These are phyloP conservation scores for Globia sparganii DNA, from an alignment of 2,888 invertebrate species.

Conservation along the genomic window DNA sequence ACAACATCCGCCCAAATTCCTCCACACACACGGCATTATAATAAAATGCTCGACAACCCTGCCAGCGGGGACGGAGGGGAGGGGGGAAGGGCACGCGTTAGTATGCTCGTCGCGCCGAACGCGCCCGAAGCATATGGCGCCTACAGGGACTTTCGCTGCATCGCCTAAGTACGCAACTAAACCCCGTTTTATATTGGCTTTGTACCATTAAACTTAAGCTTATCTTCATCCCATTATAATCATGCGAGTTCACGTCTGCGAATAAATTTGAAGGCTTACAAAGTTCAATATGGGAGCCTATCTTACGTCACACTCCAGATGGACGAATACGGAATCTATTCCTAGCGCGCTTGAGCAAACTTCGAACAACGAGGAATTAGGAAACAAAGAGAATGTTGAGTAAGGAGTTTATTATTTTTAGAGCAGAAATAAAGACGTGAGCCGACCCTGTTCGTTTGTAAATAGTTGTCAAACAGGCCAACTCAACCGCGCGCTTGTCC, in stretches of 20 bases:
- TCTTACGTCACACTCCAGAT: slow-evolving; percentile 60
- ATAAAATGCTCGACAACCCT: slow-evolving; percentile 55
- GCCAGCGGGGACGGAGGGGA: not conserved
- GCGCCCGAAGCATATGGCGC: slow-evolving; percentile 68
- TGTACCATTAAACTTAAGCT: slow-evolving; percentile 68
- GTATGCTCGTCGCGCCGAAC: slow-evolving; percentile 67
- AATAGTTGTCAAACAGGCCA: not conserved
- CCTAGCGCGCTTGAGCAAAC: slow-evolving; percentile 32
- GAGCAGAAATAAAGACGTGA: slow-evolving; percentile 5
- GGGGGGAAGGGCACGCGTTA: slow-evolving; percentile 52
- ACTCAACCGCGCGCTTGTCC: too few species aligned
- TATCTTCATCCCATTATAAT: slow-evolving; percentile 67
- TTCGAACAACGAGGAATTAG: slow-evolving; percentile 7
- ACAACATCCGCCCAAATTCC: slow-evolving; percentile 39
- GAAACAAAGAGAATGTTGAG: not conserved
- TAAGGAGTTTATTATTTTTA: not conserved
- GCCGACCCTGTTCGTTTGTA: not conserved
- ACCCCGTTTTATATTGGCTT: slow-evolving; percentile 67
- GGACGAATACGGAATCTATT: slow-evolving; percentile 54
- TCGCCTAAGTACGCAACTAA: slow-evolving; percentile 64
- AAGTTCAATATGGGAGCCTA: slow-evolving; percentile 63
- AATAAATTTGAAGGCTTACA: slow-evolving; percentile 68
- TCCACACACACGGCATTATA: slow-evolving; percentile 26
- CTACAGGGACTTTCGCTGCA: slow-evolving; percentile 68
- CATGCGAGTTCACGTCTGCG: slow-evolving; percentile 63